A percentile compares a stretch with the other conserved stretches of the same genome.
These are phyloP conservation scores for Alviniconcha strummeri DNA, from an alignment of 2,888 invertebrate genomes.

Conservation along the genomic window DNA sequence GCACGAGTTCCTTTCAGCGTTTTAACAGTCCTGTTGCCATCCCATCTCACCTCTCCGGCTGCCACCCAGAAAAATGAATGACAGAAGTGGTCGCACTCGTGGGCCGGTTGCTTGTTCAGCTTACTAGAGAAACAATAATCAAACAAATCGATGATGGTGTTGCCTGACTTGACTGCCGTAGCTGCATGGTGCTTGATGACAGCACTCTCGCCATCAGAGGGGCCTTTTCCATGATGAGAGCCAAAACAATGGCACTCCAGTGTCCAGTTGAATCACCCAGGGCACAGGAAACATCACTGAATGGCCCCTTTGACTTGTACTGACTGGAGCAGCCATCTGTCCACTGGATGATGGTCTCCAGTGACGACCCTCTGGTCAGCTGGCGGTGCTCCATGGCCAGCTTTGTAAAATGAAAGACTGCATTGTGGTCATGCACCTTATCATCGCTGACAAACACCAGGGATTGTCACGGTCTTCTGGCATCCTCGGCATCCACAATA, in stretches of 20 bases:
- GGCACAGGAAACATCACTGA: neutral
- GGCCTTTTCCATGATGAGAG: slow-evolving; percentile 12
- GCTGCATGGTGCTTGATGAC: slow-evolving; percentile 11
- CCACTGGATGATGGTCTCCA: neutral
- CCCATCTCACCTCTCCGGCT: neutral
- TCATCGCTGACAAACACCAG: no score
- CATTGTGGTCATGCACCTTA: no score
- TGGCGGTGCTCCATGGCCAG: no score
- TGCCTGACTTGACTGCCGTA: neutral
- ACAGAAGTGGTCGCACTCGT: neutral
- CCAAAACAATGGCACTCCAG: slow-evolving; percentile 16
- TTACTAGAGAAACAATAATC: neutral
- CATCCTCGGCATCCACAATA: no score
- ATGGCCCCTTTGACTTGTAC: slow-evolving; percentile 12
- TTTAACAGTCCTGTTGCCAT: neutral
- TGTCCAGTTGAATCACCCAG: neutral
- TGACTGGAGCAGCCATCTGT: slow-evolving; percentile 4
- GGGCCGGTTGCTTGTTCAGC: slow-evolving; percentile 16
- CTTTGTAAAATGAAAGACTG: no score
- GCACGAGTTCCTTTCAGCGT: neutral
- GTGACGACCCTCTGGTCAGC: no score
- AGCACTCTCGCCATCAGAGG: slow-evolving; percentile 9
- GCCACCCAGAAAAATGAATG: slow-evolving; percentile 15
- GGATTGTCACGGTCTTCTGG: neutral
- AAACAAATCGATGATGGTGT: neutral